Conservation (phyloP, 2,888 invertebrate genomes). For the Piscicola geometra region DNA sequence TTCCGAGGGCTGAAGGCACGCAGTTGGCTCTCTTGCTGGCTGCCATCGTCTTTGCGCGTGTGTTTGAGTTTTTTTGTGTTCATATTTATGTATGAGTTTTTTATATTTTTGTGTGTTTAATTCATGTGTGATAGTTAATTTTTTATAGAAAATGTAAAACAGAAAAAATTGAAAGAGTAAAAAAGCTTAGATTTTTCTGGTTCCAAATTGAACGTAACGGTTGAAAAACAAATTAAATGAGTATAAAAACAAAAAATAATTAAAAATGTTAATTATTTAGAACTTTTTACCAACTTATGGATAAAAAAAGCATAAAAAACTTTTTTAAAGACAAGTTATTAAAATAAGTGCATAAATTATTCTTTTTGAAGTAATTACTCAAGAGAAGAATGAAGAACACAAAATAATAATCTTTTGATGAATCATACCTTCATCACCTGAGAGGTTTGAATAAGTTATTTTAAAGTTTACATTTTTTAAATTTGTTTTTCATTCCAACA, state of each 20-base stretch:
- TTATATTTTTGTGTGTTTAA: background rate
- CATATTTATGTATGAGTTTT: background rate
- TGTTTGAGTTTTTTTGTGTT: background rate
- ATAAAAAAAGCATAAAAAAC: background rate
- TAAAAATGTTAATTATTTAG: too few species aligned
- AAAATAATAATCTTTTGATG: background rate
- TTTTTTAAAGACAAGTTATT: too few species aligned
- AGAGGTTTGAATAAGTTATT: background rate
- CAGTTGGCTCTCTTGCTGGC: constrained; percentile 96
- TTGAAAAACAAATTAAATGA: too few species aligned
- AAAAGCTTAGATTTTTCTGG: background rate
- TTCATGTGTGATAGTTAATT: background rate
- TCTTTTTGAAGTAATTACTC: background rate
- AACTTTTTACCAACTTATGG: too few species aligned
- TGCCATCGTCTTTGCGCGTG: constrained; percentile 99
- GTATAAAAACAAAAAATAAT: too few species aligned
- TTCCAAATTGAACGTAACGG: too few species aligned
- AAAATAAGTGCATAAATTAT: background rate
- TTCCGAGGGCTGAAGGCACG: constrained; percentile 79
- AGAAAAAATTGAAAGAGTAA: constrained; percentile 2
- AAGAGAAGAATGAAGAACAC: background rate
- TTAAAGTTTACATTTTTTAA: background rate
- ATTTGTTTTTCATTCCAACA: too few species aligned
- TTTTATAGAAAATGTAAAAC: too few species aligned
- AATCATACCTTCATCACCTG: constrained; percentile 43